Evolutionary conservation across 1,140 invertebrate species (phyloP).

Genomic region (Drosophila elegans): DNA sequence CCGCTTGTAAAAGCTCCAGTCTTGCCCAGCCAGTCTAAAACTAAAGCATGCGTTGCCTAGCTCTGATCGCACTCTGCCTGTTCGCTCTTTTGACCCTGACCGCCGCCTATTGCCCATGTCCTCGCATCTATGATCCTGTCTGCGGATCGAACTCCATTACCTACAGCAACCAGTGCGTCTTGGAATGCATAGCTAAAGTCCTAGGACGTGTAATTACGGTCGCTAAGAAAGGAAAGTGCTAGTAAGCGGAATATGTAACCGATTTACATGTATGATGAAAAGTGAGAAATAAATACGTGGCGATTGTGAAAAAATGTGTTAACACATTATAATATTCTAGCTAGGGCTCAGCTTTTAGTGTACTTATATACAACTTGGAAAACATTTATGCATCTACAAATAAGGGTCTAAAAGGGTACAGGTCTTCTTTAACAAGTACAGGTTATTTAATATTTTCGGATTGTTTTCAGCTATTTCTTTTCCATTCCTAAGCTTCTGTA

Average conservation of each 20-base stretch:
- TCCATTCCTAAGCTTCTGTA: too few relatives aligned
- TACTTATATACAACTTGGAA: too few relatives aligned
- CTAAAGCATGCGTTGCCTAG: conserved; percentile 57
- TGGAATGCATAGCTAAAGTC: conserved; percentile 44
- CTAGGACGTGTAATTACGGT: conserved; percentile 42
- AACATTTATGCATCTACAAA: too few relatives aligned
- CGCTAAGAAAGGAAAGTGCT: conserved; percentile 48
- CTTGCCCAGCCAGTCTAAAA: conserved; percentile 30
- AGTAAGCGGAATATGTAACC: neutral
- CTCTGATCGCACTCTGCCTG: conserved; percentile 45
- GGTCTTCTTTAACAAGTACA: too few relatives aligned
- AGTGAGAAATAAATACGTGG: conserved; percentile 10
- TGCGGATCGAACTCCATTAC: conserved; percentile 62
- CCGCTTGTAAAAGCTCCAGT: conserved; percentile 44
- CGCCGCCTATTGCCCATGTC: conserved; percentile 47
- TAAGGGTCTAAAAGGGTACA: too few relatives aligned
- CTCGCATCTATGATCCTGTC: conserved; percentile 51
- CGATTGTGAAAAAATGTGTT: conserved; percentile 7
- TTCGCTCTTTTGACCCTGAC: conserved; percentile 37
- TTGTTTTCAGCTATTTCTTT: too few relatives aligned
- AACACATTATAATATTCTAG: neutral
- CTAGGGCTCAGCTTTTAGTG: too few relatives aligned
- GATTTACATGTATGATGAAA: neutral
- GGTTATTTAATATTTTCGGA: too few relatives aligned
- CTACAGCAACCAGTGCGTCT: conserved; percentile 66